phyloP scores from a whole-genome alignment of 1,140 invertebrate genomes.

The Scaptomyza hsui region DNA sequence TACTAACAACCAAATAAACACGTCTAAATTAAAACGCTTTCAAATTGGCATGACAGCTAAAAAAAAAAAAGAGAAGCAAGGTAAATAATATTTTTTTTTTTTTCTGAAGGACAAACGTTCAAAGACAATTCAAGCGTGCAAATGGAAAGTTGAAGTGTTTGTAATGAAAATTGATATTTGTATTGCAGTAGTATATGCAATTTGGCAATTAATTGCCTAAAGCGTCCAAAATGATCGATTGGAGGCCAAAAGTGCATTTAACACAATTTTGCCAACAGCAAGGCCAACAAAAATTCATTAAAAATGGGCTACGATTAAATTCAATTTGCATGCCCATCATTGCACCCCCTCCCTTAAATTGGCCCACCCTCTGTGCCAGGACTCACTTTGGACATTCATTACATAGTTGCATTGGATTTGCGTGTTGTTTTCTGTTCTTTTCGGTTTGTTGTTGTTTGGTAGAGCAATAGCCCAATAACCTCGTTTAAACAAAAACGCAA shows the following conservation, averaged over 20 bases:
- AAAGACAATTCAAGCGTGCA: background rate
- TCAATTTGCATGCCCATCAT: slow-evolving; percentile 22
- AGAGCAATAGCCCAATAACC: slow-evolving; percentile 24
- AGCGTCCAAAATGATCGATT: slow-evolving; percentile 23
- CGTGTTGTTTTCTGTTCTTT: slow-evolving; percentile 9
- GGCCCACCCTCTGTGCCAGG: slow-evolving; percentile 1
- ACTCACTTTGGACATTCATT: slow-evolving; percentile 31
- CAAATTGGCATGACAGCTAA: too few relatives aligned
- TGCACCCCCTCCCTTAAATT: background rate
- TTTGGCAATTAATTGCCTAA: slow-evolving; percentile 31
- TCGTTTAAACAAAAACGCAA: slow-evolving; percentile 15
- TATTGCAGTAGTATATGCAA: slow-evolving; percentile 23
- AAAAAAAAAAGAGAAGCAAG: too few relatives aligned
- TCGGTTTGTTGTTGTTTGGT: background rate
- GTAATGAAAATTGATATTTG: slow-evolving; percentile 36
- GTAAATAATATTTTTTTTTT: too few relatives aligned
- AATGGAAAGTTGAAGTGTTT: slow-evolving; percentile 1
- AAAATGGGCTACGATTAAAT: slow-evolving; percentile 30
- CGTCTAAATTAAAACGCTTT: too few relatives aligned
- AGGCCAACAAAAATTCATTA: slow-evolving; percentile 4
- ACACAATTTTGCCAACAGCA: background rate
- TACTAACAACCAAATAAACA: too few relatives aligned
- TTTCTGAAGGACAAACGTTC: background rate
- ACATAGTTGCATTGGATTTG: slow-evolving; percentile 25
- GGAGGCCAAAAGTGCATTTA: slow-evolving; percentile 8